These are phyloP conservation scores for Arge pagana DNA, from an alignment of 2,888 invertebrate genomes.

Conservation along the genomic window DNA sequence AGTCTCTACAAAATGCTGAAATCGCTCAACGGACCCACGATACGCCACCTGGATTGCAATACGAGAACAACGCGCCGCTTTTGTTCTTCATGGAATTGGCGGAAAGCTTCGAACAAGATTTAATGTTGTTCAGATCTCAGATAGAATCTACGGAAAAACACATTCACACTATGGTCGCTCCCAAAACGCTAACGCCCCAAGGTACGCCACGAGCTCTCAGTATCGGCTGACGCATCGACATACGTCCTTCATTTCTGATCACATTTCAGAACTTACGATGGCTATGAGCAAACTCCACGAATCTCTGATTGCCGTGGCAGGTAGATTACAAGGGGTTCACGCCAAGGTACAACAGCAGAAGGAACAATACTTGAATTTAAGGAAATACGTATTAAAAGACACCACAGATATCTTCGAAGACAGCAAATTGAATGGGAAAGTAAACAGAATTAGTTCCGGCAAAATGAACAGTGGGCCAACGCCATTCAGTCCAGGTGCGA, in stretches of 20 bases:
- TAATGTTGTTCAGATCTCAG: conserved; percentile 70
- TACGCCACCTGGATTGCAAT: conserved; percentile 75
- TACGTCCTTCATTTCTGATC: conserved; percentile 22
- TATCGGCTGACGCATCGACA: not conserved
- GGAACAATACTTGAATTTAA: conserved; percentile 80
- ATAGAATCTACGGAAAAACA: conserved; percentile 76
- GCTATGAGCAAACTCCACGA: conserved; percentile 84
- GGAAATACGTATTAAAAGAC: conserved; percentile 79
- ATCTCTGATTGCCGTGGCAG: conserved; percentile 85
- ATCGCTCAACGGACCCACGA: conserved; percentile 80
- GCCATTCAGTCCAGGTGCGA: conserved; percentile 61
- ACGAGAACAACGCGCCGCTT: conserved; percentile 74
- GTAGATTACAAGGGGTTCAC: conserved; percentile 81
- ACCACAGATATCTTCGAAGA: conserved; percentile 76
- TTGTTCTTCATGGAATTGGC: conserved; percentile 73
- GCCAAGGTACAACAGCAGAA: conserved; percentile 79
- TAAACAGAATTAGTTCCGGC: conserved; percentile 42
- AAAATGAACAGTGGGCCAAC: conserved; percentile 67
- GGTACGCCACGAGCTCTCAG: no score
- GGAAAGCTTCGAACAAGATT: conserved; percentile 72
- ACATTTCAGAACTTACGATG: conserved; percentile 71
- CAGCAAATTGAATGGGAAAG: conserved; percentile 43
- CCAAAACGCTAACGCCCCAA: conserved; percentile 69
- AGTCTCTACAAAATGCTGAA: conserved; percentile 73
- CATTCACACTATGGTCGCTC: conserved; percentile 69